These are phyloP conservation scores for Cheracebus regulus DNA, from an alignment of 2,797 vertebrate genomes.

Conservation along the genomic window DNA sequence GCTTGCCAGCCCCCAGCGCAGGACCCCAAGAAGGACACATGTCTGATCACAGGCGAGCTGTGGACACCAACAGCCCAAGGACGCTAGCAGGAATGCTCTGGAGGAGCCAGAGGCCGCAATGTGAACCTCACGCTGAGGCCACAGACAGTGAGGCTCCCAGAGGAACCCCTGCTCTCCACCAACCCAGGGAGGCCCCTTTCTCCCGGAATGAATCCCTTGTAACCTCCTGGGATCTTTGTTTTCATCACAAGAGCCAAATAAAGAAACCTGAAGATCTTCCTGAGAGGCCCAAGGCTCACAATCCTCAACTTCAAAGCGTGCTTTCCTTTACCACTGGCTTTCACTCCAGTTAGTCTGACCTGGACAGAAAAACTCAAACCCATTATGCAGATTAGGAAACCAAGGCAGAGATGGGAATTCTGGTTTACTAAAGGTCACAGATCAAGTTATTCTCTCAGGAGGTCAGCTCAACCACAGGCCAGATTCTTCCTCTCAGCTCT, in stretches of 20 bases:
- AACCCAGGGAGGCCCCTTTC: not conserved
- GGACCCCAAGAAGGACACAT: not conserved
- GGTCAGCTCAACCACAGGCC: constrained; percentile 15
- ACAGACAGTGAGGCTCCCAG: not conserved
- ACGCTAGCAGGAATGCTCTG: not conserved
- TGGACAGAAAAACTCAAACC: not conserved
- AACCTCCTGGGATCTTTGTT: not conserved
- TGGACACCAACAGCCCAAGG: not conserved
- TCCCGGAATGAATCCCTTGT: not conserved
- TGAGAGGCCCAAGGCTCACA: not conserved
- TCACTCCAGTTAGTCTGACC: not conserved
- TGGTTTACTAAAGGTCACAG: constrained; percentile 55
- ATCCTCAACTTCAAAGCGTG: not conserved
- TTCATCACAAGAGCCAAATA: not conserved
- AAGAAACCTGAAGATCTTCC: not conserved
- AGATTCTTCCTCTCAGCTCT: not conserved
- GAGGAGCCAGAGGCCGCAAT: not conserved
- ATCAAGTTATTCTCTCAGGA: not conserved
- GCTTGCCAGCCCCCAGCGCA: not conserved
- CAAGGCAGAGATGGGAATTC: not conserved
- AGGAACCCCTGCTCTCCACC: not conserved
- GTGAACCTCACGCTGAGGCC: not conserved
- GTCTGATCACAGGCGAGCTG: not conserved
- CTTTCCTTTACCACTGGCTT: not conserved
- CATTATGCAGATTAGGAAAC: constrained; percentile 50